Percentiles rank a stretch among this genome's conserved stretches.
Conservation (phyloP, 2,888 invertebrate genomes). For the Pyrrhia umbra region DNA sequence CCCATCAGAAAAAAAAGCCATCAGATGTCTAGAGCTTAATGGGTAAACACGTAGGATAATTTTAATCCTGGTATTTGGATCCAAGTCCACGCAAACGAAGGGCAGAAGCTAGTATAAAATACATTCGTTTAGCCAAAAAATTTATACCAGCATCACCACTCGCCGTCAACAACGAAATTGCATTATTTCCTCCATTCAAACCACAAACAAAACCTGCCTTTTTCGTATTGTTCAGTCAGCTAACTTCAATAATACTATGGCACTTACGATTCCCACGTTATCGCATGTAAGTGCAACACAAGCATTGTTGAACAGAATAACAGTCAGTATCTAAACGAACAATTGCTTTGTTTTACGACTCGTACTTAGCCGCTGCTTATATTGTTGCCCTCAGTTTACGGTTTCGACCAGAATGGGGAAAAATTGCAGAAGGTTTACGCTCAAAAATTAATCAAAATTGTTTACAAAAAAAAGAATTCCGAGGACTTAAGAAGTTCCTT, state of each 20-base stretch:
- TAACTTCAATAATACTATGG: not conserved
- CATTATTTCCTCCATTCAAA: too few relatives aligned
- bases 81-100: too few relatives aligned
- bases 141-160: too few relatives aligned
- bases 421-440: conserved; percentile 9
- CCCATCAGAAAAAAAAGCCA: too few relatives aligned
- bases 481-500: too few relatives aligned
- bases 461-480: not conserved
- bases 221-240: not conserved
- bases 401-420: not conserved
- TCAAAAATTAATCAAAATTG: not conserved
- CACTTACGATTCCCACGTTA: not conserved
- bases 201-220: too few relatives aligned
- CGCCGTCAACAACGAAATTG: too few relatives aligned
- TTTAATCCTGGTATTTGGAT: too few relatives aligned
- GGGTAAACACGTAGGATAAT: too few relatives aligned
- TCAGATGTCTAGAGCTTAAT: too few relatives aligned
- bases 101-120: too few relatives aligned
- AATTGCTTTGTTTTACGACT: conserved; percentile 55
- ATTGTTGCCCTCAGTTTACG: conserved; percentile 67
- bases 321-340: conserved; percentile 40
- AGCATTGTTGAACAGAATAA: conserved; percentile 44
- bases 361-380: conserved; percentile 64
- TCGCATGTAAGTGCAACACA: conserved; percentile 22
- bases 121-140: too few relatives aligned